Percentiles rank a stretch among this genome's conserved stretches.
These are phyloP conservation scores for Drosophila funebris DNA, from an alignment of 1,140 invertebrate species.

Conservation along the genomic window DNA sequence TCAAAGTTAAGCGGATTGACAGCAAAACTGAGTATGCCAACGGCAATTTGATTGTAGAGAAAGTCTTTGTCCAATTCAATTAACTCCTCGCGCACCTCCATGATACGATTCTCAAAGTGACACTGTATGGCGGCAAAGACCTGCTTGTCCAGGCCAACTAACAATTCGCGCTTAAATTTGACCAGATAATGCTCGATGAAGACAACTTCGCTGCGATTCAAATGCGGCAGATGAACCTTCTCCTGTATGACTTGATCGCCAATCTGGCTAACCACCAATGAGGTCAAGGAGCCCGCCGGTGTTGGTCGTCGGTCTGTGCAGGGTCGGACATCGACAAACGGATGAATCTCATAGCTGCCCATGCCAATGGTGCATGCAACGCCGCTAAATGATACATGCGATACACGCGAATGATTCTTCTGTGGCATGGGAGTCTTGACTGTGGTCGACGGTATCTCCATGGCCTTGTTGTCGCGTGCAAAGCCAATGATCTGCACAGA, in stretches of 20 bases:
- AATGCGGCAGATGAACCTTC: constrained; percentile 52
- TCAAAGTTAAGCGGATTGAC: constrained; percentile 68
- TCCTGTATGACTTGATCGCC: constrained; percentile 58
- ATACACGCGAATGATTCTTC: constrained; percentile 52
- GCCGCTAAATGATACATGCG: constrained; percentile 70
- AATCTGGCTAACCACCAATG: constrained; percentile 62
- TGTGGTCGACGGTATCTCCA: constrained; percentile 44
- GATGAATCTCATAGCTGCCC: constrained; percentile 77
- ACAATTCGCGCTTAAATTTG: constrained; percentile 75
- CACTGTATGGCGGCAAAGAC: constrained; percentile 77
- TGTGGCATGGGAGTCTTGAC: background rate
- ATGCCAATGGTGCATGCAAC: constrained; percentile 70
- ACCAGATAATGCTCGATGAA: constrained; percentile 78
- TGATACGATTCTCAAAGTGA: constrained; percentile 73
- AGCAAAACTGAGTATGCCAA: constrained; percentile 67
- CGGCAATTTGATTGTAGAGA: constrained; percentile 58
- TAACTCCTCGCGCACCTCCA: constrained; percentile 75
- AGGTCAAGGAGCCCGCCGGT: constrained; percentile 73
- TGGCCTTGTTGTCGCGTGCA: constrained; percentile 52
- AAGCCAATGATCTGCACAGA: constrained; percentile 64
- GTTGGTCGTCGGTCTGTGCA: constrained; percentile 63
- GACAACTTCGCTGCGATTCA: constrained; percentile 65
- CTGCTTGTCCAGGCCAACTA: constrained; percentile 68
- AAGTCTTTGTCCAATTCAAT: constrained; percentile 63
- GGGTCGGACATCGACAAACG: constrained; percentile 68